Base-by-base conservation (phyloP, 2,888 invertebrate species). In the Spicauda simplicius region DNA sequence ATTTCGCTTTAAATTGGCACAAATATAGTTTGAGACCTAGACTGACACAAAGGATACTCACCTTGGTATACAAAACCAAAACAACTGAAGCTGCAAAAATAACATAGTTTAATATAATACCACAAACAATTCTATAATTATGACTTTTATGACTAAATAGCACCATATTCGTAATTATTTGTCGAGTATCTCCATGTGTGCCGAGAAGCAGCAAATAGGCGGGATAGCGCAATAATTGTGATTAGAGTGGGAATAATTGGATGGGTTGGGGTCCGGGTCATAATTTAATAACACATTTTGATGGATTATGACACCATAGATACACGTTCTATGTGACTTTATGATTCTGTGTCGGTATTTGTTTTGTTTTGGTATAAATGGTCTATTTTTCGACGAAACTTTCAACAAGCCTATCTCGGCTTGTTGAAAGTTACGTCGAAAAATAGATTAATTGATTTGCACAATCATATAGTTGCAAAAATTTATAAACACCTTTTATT, bases 201-300 rank as follows among this genome's bases (percentile, higher is more conserved):
- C 45, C 52, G 60, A 48, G 52, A 64, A 7, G 52, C 50, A n/a
- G 50, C 16, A 67, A 68, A 68, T 54, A 66, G 30, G 20, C 67
- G 54, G 53, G 63, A 59, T 69, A 48, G 37, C 50, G 70, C 66
- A 72, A 70, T 77, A 75, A 75, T 76, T 76, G 71, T 73, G 73
- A 76, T 76, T 74, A 76, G 72, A 72, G 69, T 68, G 37, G 59
- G 65, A 70, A 58, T 76, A 74, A 77, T 77, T 75, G 74, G 76
- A 73, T 73, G 75, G 73, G 74, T 72, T 73, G 75, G 70, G 72
- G 67, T 68, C 57, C 68, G 70, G 77, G 73, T 68, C 68, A 69
- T 78, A 78, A 78, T 75, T 76, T 68, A 77, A 78, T 78, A 76
- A 75, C 55, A 65, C 50, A 63, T 68, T 73, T 71, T 78, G 77